These are phyloP conservation scores for Neodon shergylaensis DNA, from an alignment of 2,113 vertebrate species.

Conservation along the genomic window DNA sequence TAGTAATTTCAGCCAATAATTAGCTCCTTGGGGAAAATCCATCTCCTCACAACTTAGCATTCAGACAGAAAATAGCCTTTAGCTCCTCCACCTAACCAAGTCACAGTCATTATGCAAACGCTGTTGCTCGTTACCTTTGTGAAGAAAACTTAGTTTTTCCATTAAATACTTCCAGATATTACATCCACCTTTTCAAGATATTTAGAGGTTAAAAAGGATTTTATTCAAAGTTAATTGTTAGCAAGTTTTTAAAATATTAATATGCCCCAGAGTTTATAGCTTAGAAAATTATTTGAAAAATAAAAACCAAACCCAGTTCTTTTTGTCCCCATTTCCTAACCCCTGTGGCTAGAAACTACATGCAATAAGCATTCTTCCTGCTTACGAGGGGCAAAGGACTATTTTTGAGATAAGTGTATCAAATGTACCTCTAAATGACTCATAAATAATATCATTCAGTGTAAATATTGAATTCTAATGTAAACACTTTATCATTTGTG, in stretches of 20 bases:
- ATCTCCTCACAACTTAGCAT: conserved; percentile 65
- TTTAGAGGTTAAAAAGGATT: conserved; percentile 30
- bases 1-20: conserved; percentile 84
- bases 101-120: not conserved
- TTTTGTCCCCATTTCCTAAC: not conserved
- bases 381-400: not conserved
- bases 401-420: not conserved
- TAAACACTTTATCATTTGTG: not conserved
- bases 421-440: conserved; percentile 7
- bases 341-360: not conserved
- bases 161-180: conserved; percentile 20
- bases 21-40: conserved; percentile 81
- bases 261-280: not conserved
- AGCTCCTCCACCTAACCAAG: conserved; percentile 34
- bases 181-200: not conserved
- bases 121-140: not conserved
- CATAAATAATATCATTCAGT: not conserved
- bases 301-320: not conserved
- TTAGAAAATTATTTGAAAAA: conserved; percentile 38
- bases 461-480: not conserved
- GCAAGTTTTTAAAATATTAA: conserved; percentile 22
- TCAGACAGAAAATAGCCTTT: conserved; percentile 77
- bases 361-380: not conserved
- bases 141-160: not conserved
- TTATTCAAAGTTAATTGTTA: conserved; percentile 12